phyloP scores from a whole-genome alignment of 2,797 vertebrate genomes.

The Amazona finschi region DNA sequence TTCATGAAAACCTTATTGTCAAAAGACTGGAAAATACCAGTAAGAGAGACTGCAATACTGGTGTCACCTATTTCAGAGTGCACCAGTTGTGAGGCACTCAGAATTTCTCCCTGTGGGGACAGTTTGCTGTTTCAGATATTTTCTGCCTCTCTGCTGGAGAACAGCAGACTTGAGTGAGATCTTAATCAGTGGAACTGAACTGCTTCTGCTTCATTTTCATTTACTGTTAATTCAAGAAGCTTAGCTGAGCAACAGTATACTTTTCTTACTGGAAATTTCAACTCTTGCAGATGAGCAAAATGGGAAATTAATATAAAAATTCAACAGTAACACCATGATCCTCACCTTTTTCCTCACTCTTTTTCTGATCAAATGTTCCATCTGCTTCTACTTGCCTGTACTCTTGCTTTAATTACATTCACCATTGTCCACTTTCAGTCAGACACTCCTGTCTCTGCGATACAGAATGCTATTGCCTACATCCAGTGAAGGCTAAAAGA shows the following conservation, averaged over 20 bases:
- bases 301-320: constrained; percentile 1
- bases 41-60: not conserved
- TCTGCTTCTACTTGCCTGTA: not conserved
- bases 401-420: not conserved
- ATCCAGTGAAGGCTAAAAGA: not conserved
- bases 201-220: not conserved
- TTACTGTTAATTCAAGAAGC: not conserved
- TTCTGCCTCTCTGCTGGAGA: not conserved
- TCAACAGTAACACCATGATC: not conserved
- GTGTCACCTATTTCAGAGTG: not conserved
- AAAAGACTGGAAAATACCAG: not conserved
- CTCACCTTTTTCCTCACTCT: not conserved
- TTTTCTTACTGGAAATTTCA: not conserved
- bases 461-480: not conserved
- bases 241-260: not conserved
- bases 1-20: not conserved
- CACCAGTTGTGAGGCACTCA: not conserved
- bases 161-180: not conserved
- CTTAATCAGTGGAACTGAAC: not conserved
- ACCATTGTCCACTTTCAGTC: not conserved
- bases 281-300: not conserved
- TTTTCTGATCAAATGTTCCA: not conserved
- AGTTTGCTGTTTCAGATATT: not conserved
- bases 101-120: not conserved
- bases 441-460: not conserved